Evolutionary conservation across 2,888 invertebrate genomes (phyloP), one percentile per base, ranked within the genome.

Genomic region (Melieria omissa): DNA sequence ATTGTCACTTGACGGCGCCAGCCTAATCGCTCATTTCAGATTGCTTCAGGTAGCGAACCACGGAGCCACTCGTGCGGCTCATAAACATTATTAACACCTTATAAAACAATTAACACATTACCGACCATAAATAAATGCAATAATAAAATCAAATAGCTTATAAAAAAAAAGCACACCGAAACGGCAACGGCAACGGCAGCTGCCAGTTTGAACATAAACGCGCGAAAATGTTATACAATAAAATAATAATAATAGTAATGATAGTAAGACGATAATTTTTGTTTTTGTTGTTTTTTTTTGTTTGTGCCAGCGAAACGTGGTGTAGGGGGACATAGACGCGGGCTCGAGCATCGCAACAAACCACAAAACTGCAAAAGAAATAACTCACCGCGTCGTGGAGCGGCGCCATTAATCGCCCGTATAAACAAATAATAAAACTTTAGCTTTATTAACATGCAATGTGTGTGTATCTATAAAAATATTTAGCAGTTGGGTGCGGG

Each of bases 41-140:
- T 52, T 12, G 5, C 12, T 4, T 52, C 52, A 52, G 12, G 49
- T 10, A 49, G 49, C 49, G 29, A 3, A 3, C 29, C 29, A 2
- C 29, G 3, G 29, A 29, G 29, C 29, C 29, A 29, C 29, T 29
- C 29, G 29, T 49, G 49, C 8, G 78, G 80, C 74, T 76, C 82
- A 81, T 80, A 81, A 82, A 82, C 65, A 61, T 74, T 78, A 82
- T 82, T 81, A 83, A 79, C 83, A 83, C 80, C 82, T 82, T 84
- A 73, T 76, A 75, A 80, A 74, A 78, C 79, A 82, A 81, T 83
- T 83, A 83, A 82, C 83, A 81, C 80, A 74, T 80, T 82, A 75
- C 74, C 73, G 12, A 61, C 61, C 61, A 61, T 42, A 42, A 42
- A 61, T 61, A 61, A 61, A 16, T 57, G 16, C 29, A 52, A 5